Percentiles rank a stretch among this genome's conserved stretches.
Conservation (phyloP, 1,140 invertebrate species). For the Cylas formicarius region DNA sequence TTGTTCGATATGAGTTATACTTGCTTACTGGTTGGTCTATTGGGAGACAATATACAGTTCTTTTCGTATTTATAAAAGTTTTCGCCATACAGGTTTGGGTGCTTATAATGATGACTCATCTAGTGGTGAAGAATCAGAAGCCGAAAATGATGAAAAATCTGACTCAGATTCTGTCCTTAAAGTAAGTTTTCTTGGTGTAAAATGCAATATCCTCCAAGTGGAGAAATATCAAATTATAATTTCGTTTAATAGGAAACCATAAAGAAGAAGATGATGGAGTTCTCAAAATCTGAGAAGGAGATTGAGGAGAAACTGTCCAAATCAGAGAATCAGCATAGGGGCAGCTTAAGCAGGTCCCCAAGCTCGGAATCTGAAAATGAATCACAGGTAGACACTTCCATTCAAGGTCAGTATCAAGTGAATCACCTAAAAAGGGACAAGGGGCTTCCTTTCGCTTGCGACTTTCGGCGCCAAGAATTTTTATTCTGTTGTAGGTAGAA, state of each 20-base stretch:
- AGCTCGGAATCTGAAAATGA: constrained; percentile 30
- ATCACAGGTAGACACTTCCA: constrained; percentile 36
- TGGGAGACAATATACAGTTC: too few species aligned
- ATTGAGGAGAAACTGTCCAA: constrained; percentile 34
- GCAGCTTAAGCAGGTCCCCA: constrained; percentile 25
- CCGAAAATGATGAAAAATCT: constrained; percentile 16
- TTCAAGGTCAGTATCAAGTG: constrained; percentile 32
- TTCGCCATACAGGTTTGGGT: constrained; percentile 37
- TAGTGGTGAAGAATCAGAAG: constrained; percentile 29
- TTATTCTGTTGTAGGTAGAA: too few species aligned
- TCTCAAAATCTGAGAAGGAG: constrained; percentile 34
- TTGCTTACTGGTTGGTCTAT: too few species aligned
- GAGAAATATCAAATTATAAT: constrained; percentile 6
- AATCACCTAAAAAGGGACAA: too few species aligned
- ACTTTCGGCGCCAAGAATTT: too few species aligned
- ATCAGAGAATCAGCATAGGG: constrained; percentile 17
- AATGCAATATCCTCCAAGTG: neutral
- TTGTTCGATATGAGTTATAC: too few species aligned
- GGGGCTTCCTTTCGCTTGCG: too few species aligned
- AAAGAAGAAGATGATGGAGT: constrained; percentile 31
- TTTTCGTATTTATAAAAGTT: neutral
- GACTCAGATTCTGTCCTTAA: constrained; percentile 36
- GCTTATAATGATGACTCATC: constrained; percentile 34
- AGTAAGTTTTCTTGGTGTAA: constrained; percentile 20
- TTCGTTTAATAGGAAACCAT: constrained; percentile 30